Conservation (phyloP, 2,888 invertebrate genomes). For the Xestia rhomboidea region DNA sequence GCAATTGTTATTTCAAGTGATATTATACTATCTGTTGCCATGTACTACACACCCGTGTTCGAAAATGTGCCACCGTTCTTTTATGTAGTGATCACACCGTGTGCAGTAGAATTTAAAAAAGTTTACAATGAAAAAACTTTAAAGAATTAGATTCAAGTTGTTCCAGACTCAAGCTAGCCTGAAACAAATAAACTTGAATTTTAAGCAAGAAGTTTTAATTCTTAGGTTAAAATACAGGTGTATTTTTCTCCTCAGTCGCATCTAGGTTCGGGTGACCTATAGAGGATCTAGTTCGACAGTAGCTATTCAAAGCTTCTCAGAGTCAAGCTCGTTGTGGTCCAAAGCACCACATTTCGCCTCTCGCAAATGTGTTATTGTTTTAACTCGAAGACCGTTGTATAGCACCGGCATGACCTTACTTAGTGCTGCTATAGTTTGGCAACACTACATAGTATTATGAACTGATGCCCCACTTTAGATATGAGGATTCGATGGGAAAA, state of each 20-base stretch:
- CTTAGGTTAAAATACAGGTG: slow-evolving; percentile 23
- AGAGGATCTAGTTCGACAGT: slow-evolving; percentile 71
- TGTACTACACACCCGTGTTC: slow-evolving; percentile 65
- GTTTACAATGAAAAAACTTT: slow-evolving; percentile 74
- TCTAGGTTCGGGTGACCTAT: slow-evolving; percentile 67
- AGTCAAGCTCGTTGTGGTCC: slow-evolving; percentile 68
- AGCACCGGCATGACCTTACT: slow-evolving; percentile 73
- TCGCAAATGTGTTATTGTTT: slow-evolving; percentile 85
- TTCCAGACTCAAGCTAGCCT: not conserved
- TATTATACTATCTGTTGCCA: no score
- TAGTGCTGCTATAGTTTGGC: slow-evolving; percentile 72
- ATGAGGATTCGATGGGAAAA: slow-evolving; percentile 60
- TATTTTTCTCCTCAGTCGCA: slow-evolving; percentile 24
- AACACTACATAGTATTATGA: slow-evolving; percentile 42
- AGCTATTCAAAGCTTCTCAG: slow-evolving; percentile 56
- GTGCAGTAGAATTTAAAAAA: slow-evolving; percentile 74
- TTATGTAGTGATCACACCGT: slow-evolving; percentile 84
- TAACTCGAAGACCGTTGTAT: slow-evolving; percentile 79
- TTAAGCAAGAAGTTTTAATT: no score
- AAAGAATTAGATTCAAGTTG: slow-evolving; percentile 55
- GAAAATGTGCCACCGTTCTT: slow-evolving; percentile 79
- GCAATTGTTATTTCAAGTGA: no score
- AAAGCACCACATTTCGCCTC: slow-evolving; percentile 77
- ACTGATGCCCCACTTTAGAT: slow-evolving; percentile 59
- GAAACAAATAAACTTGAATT: no score